These are phyloP conservation scores for Mesocricetus auratus DNA, from an alignment of 2,113 vertebrate genomes.

Conservation along the genomic window DNA sequence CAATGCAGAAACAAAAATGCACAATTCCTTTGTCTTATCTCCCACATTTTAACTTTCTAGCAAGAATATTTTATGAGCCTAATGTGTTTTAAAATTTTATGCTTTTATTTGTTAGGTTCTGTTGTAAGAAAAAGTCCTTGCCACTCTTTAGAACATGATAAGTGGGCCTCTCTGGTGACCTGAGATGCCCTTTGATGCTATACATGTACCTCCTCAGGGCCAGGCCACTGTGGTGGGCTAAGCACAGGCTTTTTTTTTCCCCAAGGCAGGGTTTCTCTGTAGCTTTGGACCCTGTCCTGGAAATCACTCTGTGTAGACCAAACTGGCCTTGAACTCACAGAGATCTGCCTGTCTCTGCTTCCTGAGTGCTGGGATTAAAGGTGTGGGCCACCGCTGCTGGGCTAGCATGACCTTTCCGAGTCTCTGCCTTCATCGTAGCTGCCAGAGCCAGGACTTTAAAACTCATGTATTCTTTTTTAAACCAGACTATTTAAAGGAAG, in stretches of 20 bases:
- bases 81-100: conserved; percentile 45
- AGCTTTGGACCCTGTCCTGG: too few species aligned
- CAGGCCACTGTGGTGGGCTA: rapidly evolving
- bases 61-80: conserved; percentile 64
- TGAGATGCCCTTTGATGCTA: neutral
- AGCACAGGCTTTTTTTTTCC: neutral
- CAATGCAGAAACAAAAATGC: conserved; percentile 35
- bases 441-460: conserved; percentile 60
- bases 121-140: conserved; percentile 50
- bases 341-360: too few species aligned
- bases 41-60: conserved; percentile 35
- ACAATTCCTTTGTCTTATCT: conserved; percentile 57
- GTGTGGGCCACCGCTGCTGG: too few species aligned
- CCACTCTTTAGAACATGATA: conserved; percentile 41
- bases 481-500: conserved; percentile 23
- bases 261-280: too few species aligned
- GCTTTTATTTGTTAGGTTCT: conserved; percentile 30
- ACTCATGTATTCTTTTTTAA: conserved; percentile 45
- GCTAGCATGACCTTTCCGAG: neutral
- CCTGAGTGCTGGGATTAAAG: too few species aligned
- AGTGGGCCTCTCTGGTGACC: neutral
- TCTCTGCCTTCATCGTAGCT: conserved; percentile 6
- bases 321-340: too few species aligned
- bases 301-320: too few species aligned
- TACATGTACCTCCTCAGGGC: neutral